phyloP scores from a whole-genome alignment of 1,140 invertebrate genomes.

The Lepidotrigona ventralis region DNA sequence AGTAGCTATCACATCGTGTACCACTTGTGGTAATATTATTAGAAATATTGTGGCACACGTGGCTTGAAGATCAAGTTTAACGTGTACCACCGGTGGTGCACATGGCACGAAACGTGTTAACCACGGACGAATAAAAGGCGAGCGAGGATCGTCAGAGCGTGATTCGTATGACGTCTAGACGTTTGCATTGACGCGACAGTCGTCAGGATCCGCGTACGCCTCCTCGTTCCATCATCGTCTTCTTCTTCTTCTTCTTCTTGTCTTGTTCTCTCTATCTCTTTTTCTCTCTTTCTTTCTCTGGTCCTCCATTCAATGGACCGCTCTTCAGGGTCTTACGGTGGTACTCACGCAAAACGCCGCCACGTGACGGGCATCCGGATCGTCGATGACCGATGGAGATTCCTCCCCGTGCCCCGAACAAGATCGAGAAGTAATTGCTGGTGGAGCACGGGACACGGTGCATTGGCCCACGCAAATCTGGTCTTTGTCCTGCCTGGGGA shows the following conservation, averaged over 20 bases:
- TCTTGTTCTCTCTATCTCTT: conserved; percentile 30
- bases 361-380: conserved; percentile 75
- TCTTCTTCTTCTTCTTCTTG: conserved; percentile 39
- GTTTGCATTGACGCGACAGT: conserved; percentile 60
- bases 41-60: too few species aligned
- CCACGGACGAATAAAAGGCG: conserved; percentile 15
- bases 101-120: too few species aligned
- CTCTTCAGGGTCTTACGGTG: conserved; percentile 59
- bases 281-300: conserved; percentile 39
- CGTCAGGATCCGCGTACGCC: conserved; percentile 46
- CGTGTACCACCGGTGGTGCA: too few species aligned
- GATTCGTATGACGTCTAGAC: conserved; percentile 38
- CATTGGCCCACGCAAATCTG: conserved; percentile 68
- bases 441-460: conserved; percentile 45
- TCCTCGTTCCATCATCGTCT: conserved; percentile 38
- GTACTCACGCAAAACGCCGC: conserved; percentile 73
- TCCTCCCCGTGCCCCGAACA: conserved; percentile 48
- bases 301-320: conserved; percentile 60
- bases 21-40: too few species aligned
- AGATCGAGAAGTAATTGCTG: conserved; percentile 63
- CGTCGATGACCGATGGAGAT: conserved; percentile 64
- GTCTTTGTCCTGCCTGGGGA: conserved; percentile 50
- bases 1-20: too few species aligned
- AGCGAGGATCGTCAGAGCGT: background rate
- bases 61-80: too few species aligned